Evolutionary conservation across 2,113 vertebrate genomes (phyloP), one percentile per base, ranked within the genome.

Genomic region (Potamarius usumacintae): DNA sequence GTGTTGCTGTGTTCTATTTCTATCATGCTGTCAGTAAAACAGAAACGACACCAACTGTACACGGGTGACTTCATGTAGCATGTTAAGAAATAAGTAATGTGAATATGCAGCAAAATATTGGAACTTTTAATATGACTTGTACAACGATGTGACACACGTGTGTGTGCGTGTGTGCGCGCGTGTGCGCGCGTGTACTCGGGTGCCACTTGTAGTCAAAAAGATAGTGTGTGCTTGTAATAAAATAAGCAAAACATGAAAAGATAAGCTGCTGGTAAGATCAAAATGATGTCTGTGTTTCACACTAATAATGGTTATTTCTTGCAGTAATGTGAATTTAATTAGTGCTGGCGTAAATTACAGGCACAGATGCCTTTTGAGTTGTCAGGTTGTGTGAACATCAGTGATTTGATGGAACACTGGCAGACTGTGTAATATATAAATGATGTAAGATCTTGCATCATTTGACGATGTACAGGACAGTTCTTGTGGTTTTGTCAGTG

Each of bases 41-140:
- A 22, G 55, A 60, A 81, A 81, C 34, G 30, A 30, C n/a, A 80
- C 77, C 77, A 34, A 53, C 79, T 62, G 57, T 62, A 82, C 57
- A 62, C 57, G 2, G 77, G 30, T 4, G 71, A 34, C 34, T 1
- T 34, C 2, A 1, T 34, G 25, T 48, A 57, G 79, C 57, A 82
- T 48, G 57, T 22, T 82, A 42, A 62, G 57, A 62, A 42, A 60
- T 42, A 82, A 82, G 30, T 0, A 57, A 25, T 15, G 12, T 22
- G 17, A 48, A 42, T 62, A 60, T 82, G 57, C 34, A 62, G 53
- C 55, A 20, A 58, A 58, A 80, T 80, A 17, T 27, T 5, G 76
- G 52, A 53, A 55, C 76, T 34, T 58, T 80, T 9, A 34, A 34
- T 34, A 3, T 58, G 78, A 58, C 53, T 79, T 27, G 6, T 18